Conservation (phyloP, 2,888 invertebrate genomes). For the Morpho helenor region DNA sequence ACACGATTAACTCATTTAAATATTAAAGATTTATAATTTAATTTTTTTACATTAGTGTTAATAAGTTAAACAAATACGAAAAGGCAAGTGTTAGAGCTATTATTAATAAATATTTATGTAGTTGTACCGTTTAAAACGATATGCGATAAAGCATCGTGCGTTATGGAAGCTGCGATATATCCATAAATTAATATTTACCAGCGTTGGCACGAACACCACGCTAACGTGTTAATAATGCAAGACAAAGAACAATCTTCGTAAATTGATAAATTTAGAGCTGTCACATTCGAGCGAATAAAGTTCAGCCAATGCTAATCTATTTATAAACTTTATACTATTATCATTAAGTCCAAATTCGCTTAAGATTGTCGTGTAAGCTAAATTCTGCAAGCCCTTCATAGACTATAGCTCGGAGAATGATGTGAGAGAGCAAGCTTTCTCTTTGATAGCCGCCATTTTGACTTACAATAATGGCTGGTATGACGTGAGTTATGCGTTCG, state of each 20-base stretch:
- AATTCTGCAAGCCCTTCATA: constrained; percentile 53
- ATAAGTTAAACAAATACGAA: too few species aligned
- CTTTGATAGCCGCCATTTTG: constrained; percentile 77
- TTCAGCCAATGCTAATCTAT: constrained; percentile 26
- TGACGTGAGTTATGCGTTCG: constrained; percentile 67
- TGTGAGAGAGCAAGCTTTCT: constrained; percentile 73
- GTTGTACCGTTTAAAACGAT: too few species aligned
- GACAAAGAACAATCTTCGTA: constrained; percentile 64
- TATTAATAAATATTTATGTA: too few species aligned
- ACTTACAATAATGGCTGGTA: constrained; percentile 68
- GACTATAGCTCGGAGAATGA: constrained; percentile 69
- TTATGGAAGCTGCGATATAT: constrained; percentile 34
- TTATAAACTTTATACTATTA: constrained; percentile 29
- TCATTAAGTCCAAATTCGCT: constrained; percentile 34
- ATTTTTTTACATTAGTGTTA: too few species aligned
- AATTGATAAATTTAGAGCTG: constrained; percentile 69
- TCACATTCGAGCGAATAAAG: constrained; percentile 49
- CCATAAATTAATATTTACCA: constrained; percentile 66
- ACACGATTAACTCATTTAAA: too few species aligned
- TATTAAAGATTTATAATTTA: not conserved
- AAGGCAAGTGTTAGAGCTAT: too few species aligned
- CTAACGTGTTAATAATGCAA: constrained; percentile 67
- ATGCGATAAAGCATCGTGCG: too few species aligned
- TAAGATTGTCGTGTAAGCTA: constrained; percentile 35
- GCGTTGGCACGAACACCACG: constrained; percentile 47